Conservation (phyloP, 2,888 invertebrate species). For the Pantelozetes paolii region DNA sequence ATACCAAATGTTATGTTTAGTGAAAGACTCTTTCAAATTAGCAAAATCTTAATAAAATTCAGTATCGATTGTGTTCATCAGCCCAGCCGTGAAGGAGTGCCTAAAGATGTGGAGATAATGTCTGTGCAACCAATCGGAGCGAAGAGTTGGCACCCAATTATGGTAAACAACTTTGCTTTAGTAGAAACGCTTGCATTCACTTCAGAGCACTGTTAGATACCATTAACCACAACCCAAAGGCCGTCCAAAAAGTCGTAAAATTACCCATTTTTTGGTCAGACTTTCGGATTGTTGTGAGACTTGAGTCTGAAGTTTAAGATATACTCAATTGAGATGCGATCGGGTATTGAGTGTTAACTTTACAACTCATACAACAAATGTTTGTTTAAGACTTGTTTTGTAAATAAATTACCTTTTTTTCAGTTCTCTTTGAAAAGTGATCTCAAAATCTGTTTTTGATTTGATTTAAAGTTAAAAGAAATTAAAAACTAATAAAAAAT, state of each 20-base stretch:
- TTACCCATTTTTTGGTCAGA: slow-evolving; percentile 15
- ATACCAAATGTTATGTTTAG: background rate
- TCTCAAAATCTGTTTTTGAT: slow-evolving; percentile 17
- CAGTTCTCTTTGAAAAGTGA: slow-evolving; percentile 2
- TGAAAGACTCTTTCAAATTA: slow-evolving; percentile 19
- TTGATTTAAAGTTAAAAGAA: background rate
- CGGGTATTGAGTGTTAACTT: slow-evolving; percentile 12
- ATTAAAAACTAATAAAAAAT: background rate
- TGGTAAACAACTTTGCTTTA: slow-evolving; percentile 21
- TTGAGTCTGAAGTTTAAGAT: slow-evolving; percentile 3
- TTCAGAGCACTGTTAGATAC: background rate
- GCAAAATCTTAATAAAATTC: background rate
- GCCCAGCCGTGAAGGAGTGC: slow-evolving; percentile 6
- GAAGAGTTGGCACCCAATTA: slow-evolving; percentile 16
- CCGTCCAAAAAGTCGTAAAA: slow-evolving; percentile 7
- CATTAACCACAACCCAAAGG: slow-evolving; percentile 20
- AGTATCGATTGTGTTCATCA: slow-evolving; percentile 23
- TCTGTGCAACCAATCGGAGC: slow-evolving; percentile 17
- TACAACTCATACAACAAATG: slow-evolving; percentile 4
- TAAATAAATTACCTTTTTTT: slow-evolving; percentile 2
- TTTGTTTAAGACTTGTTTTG: slow-evolving; percentile 30
- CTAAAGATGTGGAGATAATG: slow-evolving; percentile 2
- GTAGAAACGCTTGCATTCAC: background rate
- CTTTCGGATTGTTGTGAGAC: background rate
- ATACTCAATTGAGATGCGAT: slow-evolving; percentile 35